Evolutionary conservation across 2,888 invertebrate species (phyloP).

Genomic region (Phyto melanocephala): DNA sequence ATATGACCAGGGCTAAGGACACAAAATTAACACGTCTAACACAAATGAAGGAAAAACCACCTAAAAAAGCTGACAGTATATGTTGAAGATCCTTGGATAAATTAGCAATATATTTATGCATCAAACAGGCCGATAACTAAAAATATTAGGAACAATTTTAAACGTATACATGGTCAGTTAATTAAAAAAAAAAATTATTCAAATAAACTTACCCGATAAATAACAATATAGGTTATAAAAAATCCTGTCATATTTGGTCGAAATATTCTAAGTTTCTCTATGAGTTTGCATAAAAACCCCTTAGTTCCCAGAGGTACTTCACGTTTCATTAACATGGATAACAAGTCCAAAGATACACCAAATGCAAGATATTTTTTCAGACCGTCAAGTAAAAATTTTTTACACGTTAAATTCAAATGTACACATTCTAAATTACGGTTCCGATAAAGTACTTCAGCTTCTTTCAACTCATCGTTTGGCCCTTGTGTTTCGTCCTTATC

Average conservation of each 20-base stretch:
- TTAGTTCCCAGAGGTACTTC: background rate
- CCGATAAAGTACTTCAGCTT: background rate
- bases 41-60: constrained; percentile 59
- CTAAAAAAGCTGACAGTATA: constrained; percentile 57
- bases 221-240: constrained; percentile 70
- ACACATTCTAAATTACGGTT: constrained; percentile 50
- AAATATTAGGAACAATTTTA: background rate
- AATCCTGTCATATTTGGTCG: constrained; percentile 67
- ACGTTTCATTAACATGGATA: constrained; percentile 64
- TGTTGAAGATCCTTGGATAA: constrained; percentile 42
- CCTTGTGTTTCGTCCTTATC: background rate
- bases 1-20: constrained; percentile 54
- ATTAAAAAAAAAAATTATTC: background rate
- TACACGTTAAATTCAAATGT: constrained; percentile 33
- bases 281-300: background rate
- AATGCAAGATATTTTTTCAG: constrained; percentile 67
- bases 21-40: constrained; percentile 37
- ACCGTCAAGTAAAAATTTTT: constrained; percentile 67
- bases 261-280: constrained; percentile 40
- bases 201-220: constrained; percentile 71
- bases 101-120: constrained; percentile 44
- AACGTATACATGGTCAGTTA: background rate
- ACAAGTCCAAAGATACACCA: constrained; percentile 70
- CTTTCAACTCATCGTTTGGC: background rate
- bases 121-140: constrained; percentile 58